These are phyloP conservation scores for Dicycla oo DNA, from an alignment of 2,888 invertebrate genomes.

Conservation along the genomic window DNA sequence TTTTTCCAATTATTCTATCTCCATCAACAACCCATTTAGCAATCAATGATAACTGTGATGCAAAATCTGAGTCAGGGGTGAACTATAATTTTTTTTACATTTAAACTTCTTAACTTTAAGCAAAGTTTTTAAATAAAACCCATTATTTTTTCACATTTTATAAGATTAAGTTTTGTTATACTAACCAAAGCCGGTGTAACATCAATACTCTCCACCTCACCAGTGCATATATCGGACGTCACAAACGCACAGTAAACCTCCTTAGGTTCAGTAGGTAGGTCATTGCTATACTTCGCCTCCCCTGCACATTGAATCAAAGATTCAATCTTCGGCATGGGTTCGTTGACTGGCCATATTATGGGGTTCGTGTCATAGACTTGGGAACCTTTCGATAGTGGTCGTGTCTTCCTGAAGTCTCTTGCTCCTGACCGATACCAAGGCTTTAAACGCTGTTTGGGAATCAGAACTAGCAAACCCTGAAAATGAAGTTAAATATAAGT, in stretches of 20 bases:
- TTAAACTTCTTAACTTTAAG: too few relatives aligned
- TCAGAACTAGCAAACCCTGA: conserved; percentile 89
- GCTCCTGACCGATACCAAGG: conserved; percentile 88
- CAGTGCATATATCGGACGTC: conserved; percentile 87
- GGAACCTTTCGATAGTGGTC: conserved; percentile 91
- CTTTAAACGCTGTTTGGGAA: conserved; percentile 84
- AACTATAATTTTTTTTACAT: too few relatives aligned
- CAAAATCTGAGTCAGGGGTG: too few relatives aligned
- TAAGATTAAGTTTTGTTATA: neutral
- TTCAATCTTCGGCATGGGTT: conserved; percentile 92
- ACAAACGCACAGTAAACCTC: conserved; percentile 93
- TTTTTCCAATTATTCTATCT: neutral
- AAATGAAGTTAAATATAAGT: conserved; percentile 3
- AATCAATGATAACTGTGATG: too few relatives aligned
- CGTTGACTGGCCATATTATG: conserved; percentile 91
- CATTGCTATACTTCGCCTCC: conserved; percentile 92
- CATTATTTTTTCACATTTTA: too few relatives aligned
- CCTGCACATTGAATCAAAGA: conserved; percentile 92
- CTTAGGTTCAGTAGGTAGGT: conserved; percentile 89
- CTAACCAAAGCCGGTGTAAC: conserved; percentile 91
- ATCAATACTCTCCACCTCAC: conserved; percentile 91
- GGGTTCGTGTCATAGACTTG: conserved; percentile 92
- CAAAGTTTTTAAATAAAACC: too few relatives aligned
- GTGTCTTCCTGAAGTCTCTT: conserved; percentile 81
- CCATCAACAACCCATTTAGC: too few relatives aligned